These are phyloP conservation scores for Amiota minor DNA, from an alignment of 2,888 invertebrate species.

Conservation along the genomic window DNA sequence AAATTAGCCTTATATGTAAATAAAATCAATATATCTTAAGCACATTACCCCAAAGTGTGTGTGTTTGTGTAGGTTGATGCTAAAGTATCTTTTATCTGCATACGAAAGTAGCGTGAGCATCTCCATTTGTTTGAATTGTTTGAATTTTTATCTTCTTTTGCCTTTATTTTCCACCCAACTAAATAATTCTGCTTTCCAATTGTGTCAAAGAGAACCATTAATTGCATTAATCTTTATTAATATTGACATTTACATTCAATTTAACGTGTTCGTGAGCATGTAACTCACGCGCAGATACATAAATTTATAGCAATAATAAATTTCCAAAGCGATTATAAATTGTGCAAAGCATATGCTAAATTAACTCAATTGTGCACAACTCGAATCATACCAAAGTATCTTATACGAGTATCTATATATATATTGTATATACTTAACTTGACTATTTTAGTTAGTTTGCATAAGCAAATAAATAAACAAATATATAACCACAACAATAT, in stretches of 20 bases:
- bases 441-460: neutral
- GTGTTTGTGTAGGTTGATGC: no score
- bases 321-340: neutral
- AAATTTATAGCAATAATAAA: conserved; percentile 15
- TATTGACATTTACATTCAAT: conserved; percentile 20
- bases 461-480: no score
- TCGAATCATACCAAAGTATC: no score
- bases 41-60: no score
- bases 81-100: no score
- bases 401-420: no score
- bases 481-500: neutral
- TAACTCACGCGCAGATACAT: neutral
- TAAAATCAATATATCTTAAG: no score
- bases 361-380: neutral
- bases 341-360: neutral
- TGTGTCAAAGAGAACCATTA: conserved; percentile 9
- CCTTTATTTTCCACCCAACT: no score
- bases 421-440: neutral
- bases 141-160: neutral
- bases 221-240: conserved; percentile 28
- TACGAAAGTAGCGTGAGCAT: neutral
- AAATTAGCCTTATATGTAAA: no score
- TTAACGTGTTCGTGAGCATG: conserved; percentile 5
- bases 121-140: conserved; percentile 15
- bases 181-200: neutral